Percentiles rank a stretch among this genome's conserved stretches.
phyloP scores from a whole-genome alignment of 2,797 vertebrate genomes.

The Lagocephalus sceleratus region DNA sequence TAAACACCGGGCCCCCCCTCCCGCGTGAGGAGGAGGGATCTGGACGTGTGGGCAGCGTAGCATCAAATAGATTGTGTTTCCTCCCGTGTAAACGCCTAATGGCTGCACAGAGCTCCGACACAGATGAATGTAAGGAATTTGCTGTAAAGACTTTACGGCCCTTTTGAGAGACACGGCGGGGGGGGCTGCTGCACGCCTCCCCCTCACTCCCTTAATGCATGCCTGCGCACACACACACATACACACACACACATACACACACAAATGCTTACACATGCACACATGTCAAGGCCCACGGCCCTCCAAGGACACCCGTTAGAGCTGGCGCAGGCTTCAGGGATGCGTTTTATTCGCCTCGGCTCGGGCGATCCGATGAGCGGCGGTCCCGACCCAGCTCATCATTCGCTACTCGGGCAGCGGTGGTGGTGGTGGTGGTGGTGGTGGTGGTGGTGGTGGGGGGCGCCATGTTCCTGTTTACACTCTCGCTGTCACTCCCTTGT shows the following conservation, averaged over 20 bases:
- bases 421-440: too few species aligned
- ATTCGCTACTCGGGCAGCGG: too few species aligned
- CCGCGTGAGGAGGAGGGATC: constrained; percentile 66
- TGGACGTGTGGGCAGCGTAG: constrained; percentile 79
- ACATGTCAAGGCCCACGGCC: constrained; percentile 54
- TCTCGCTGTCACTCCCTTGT: too few species aligned
- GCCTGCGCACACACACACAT: constrained; percentile 32
- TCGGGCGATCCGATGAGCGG: constrained; percentile 46
- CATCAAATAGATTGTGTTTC: constrained; percentile 84
- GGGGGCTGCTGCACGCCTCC: constrained; percentile 56
- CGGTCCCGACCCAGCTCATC: too few species aligned
- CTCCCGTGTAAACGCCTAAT: constrained; percentile 80
- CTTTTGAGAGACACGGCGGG: constrained; percentile 74
- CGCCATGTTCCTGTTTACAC: too few species aligned
- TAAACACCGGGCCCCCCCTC: constrained; percentile 75
- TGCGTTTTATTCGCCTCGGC: constrained; percentile 75
- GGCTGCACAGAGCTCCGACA: constrained; percentile 75
- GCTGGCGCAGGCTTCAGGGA: constrained; percentile 63
- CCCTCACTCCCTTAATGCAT: background rate
- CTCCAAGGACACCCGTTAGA: constrained; percentile 58
- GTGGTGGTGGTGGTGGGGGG: too few species aligned
- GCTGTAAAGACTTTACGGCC: constrained; percentile 78
- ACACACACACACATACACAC: constrained; percentile 16
- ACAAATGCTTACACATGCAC: constrained; percentile 65
- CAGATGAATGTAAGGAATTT: constrained; percentile 83